Evolutionary conservation across 2,888 invertebrate genomes (phyloP).

Genomic region (Ophion costatus): DNA sequence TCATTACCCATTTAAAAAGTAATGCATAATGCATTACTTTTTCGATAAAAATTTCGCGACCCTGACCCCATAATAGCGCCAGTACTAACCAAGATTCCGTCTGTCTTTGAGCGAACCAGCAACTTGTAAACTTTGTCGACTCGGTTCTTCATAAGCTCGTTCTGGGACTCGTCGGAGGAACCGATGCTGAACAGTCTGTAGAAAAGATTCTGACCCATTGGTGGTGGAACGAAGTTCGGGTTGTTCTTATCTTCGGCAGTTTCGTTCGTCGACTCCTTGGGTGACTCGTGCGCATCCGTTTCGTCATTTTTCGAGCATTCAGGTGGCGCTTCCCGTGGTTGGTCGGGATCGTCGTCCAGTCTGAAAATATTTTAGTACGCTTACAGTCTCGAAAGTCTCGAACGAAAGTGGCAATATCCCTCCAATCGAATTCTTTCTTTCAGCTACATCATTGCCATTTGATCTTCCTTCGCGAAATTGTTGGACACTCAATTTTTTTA

Average conservation of each 20-base stretch:
- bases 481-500: too few species aligned
- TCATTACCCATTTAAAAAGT: too few species aligned
- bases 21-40: too few species aligned
- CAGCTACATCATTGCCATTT: too few species aligned
- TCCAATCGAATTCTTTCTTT: too few species aligned
- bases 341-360: slow-evolving; percentile 29
- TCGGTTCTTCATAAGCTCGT: slow-evolving; percentile 71
- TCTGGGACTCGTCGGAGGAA: slow-evolving; percentile 65
- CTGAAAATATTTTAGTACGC: slow-evolving; percentile 24
- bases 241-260: slow-evolving; percentile 16
- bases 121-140: slow-evolving; percentile 72
- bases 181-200: slow-evolving; percentile 74
- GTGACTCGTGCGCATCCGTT: background rate
- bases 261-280: background rate
- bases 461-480: too few species aligned
- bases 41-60: too few species aligned
- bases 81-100: slow-evolving; percentile 72
- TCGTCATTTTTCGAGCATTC: slow-evolving; percentile 2
- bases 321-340: background rate
- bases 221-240: slow-evolving; percentile 37
- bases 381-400: too few species aligned
- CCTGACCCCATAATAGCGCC: too few species aligned
- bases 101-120: slow-evolving; percentile 73
- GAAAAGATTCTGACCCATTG: slow-evolving; percentile 64
- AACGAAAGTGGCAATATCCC: too few species aligned